These are phyloP conservation scores for Emys orbicularis DNA, from an alignment of 2,797 vertebrate species.

Conservation along the genomic window DNA sequence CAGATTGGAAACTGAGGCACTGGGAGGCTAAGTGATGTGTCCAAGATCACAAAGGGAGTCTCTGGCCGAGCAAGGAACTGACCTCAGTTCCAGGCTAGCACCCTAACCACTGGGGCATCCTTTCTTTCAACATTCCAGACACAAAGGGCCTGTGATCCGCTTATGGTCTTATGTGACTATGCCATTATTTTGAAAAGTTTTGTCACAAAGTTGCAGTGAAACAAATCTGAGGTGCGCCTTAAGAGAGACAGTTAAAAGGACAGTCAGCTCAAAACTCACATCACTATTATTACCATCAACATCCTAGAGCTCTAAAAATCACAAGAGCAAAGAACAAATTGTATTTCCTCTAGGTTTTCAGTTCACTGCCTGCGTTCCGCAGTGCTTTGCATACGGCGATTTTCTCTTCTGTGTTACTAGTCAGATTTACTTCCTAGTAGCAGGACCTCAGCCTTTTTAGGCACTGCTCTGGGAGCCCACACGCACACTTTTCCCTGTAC, in stretches of 20 bases:
- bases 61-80: not conserved
- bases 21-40: not conserved
- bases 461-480: not conserved
- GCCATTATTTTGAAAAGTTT: not conserved
- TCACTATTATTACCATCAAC: not conserved
- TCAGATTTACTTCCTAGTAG: not conserved
- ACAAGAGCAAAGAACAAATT: not conserved
- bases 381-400: not conserved
- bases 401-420: not conserved
- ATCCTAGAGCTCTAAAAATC: not conserved
- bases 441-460: not conserved
- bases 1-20: not conserved
- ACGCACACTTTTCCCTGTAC: not conserved
- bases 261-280: not conserved
- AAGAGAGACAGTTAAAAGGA: not conserved
- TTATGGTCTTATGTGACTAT: not conserved
- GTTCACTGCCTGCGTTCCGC: not conserved
- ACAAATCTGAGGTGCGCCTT: not conserved
- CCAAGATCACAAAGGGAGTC: not conserved
- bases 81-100: not conserved
- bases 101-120: not conserved
- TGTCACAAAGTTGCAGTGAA: not conserved
- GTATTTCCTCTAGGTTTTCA: not conserved
- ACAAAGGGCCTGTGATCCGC: accelerated
- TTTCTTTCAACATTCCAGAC: not conserved